These are phyloP conservation scores for Glaucidium brasilianum DNA, from an alignment of 2,113 vertebrate species.

Conservation along the genomic window DNA sequence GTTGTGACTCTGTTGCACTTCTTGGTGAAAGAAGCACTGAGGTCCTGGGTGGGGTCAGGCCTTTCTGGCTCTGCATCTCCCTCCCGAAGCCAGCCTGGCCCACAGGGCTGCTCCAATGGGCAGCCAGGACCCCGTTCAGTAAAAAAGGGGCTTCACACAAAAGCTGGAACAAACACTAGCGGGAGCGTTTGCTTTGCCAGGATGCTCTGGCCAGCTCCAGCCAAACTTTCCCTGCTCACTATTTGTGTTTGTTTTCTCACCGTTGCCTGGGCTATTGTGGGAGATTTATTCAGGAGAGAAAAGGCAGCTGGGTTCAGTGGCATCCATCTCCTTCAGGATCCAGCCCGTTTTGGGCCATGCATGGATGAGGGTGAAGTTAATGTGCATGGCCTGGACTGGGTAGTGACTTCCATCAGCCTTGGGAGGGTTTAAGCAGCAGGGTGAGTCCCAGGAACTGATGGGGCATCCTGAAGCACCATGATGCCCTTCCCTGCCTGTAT, in stretches of 20 bases:
- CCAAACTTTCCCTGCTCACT: not conserved
- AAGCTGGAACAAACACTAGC: not conserved
- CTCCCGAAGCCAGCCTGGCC: not conserved
- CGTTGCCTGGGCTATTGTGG: not conserved
- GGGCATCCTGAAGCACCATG: not conserved
- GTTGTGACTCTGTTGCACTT: not conserved
- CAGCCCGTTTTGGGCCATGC: not conserved
- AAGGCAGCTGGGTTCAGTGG: slow-evolving; percentile 17
- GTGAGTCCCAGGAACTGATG: not conserved
- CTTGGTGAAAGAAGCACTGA: not conserved
- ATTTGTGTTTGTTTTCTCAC: slow-evolving; percentile 43
- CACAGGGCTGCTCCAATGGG: not conserved
- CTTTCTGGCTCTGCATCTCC: not conserved
- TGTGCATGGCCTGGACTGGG: not conserved
- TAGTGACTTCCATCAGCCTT: not conserved
- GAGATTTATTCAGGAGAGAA: not conserved
- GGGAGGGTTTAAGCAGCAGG: not conserved
- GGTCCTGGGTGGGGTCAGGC: not conserved
- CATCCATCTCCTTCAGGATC: not conserved
- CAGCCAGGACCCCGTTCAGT: not conserved
- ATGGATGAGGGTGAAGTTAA: not conserved
- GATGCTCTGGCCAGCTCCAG: slow-evolving; percentile 2
- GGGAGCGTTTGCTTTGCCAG: not conserved
- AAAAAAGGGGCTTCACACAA: not conserved
- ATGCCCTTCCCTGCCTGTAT: not conserved